Evolutionary conservation across 2,797 vertebrate species (phyloP).

Genomic region (Aulostomus chinensis): DNA sequence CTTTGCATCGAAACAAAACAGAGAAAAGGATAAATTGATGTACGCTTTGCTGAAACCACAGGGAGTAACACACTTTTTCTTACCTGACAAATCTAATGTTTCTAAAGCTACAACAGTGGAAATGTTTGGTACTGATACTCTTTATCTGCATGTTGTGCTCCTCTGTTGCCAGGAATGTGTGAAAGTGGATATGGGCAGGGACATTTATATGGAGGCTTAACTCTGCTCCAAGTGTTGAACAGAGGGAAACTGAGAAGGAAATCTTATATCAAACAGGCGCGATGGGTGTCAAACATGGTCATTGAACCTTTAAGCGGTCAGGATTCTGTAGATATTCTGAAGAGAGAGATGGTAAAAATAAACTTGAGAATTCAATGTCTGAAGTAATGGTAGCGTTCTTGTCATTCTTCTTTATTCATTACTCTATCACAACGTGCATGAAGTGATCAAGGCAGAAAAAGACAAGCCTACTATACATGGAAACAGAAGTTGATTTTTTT

Average conservation of each 20-base stretch:
- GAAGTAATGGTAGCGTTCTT: no score
- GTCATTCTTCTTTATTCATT: no score
- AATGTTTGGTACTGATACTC: constrained; percentile 61
- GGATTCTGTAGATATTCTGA: no score
- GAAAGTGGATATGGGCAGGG: constrained; percentile 60
- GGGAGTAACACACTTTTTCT: constrained; percentile 48
- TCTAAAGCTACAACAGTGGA: constrained; percentile 67
- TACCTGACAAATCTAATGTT: constrained; percentile 66
- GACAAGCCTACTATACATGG: no score
- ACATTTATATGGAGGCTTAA: constrained; percentile 47
- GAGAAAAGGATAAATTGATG: constrained; percentile 39
- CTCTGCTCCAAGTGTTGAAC: constrained; percentile 41
- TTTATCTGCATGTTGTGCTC: constrained; percentile 52
- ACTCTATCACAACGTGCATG: no score
- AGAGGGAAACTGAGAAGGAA: constrained; percentile 24
- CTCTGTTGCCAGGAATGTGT: constrained; percentile 68
- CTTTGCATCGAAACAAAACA: constrained; percentile 60
- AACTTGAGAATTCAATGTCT: no score
- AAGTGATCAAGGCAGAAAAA: no score
- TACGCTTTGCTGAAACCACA: constrained; percentile 41
- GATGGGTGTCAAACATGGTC: no score
- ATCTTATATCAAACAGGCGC: constrained; percentile 32
- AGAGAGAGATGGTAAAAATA: not conserved
- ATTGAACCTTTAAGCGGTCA: no score
- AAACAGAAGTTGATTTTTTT: no score